A percentile compares a stretch with the other conserved stretches of the same genome.
phyloP scores from a whole-genome alignment of 2,888 invertebrate genomes.

The Tipula vernalis region DNA sequence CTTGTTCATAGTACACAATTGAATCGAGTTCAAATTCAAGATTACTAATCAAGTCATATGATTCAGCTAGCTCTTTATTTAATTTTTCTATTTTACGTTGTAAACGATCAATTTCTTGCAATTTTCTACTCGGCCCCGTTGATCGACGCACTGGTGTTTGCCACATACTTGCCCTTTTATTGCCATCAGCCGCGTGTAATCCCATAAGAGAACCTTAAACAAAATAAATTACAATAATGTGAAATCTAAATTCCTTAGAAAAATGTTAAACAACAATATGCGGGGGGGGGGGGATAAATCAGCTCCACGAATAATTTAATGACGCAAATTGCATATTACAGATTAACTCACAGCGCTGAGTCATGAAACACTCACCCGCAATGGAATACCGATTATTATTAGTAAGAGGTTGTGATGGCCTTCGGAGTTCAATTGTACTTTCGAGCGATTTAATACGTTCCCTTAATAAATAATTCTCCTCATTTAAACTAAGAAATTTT shows the following conservation, averaged over 20 bases:
- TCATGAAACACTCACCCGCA: background rate
- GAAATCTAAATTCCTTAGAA: background rate
- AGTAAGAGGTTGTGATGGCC: background rate
- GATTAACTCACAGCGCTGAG: background rate
- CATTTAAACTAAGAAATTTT: background rate
- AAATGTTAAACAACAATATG: too few species aligned
- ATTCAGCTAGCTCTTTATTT: background rate
- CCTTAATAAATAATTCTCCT: background rate
- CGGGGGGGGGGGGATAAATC: background rate
- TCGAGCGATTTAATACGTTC: background rate
- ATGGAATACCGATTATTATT: background rate
- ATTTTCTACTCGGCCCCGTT: background rate
- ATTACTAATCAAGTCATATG: background rate
- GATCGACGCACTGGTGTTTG: background rate
- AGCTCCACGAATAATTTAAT: background rate
- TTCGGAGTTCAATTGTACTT: background rate
- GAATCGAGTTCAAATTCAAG: background rate
- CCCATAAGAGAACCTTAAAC: background rate
- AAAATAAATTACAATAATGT: background rate
- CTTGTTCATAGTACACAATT: background rate
- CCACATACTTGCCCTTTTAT: background rate
- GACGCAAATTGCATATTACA: background rate
- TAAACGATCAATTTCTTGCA: background rate
- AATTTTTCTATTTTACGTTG: background rate
- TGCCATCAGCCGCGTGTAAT: background rate